Evolutionary conservation across 2,797 vertebrate genomes (phyloP), one percentile per base, ranked within the genome.

Genomic region (Microhierax caerulescens): DNA sequence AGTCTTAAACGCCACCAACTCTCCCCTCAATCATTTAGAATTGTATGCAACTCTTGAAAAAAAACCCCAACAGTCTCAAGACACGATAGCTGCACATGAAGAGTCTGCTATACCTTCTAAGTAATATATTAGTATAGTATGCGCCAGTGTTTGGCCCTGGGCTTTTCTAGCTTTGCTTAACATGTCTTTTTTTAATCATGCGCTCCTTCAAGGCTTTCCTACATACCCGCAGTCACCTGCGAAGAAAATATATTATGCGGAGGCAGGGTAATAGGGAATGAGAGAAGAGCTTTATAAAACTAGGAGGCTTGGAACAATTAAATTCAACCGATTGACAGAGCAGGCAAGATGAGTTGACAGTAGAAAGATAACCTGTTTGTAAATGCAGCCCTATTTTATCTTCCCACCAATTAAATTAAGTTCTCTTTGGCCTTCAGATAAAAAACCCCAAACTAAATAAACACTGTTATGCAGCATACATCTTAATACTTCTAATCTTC

Each of bases 401-500:
- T 97, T 91, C 88, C 82, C 69, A 93, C 97, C 97, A 98, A 97
- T 98, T 98, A 97, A 97, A 98, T 97, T 97, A 97, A 93, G 94
- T 97, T 97, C 93, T 95, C 94, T 98, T 96, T 96, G 95, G 97
- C 97, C 95, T 96, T 97, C 93, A 96, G 94, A 97, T 97, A 95
- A 98, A 97, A 94, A 72, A 16, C 3, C 4, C 20, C 45, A 59
- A 94, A 82, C 85, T 94, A 97, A 97, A 96, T 96, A 98, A 98
- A 98, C 96, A 97, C 81, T 97, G 96, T 93, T 97, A 93, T 93
- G 95, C 95, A 90, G 91, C 97, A 97, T 98, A 98, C 97, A 97
- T 98, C 98, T 98, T 98, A 98, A 98, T 98, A 97, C 94, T 97
- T 97, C 96, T 98, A 98, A 98, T 98, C 97, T 98, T 97, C 97